These are phyloP conservation scores for Polydrusus cervinus DNA, from an alignment of 2,888 invertebrate genomes.

Conservation along the genomic window DNA sequence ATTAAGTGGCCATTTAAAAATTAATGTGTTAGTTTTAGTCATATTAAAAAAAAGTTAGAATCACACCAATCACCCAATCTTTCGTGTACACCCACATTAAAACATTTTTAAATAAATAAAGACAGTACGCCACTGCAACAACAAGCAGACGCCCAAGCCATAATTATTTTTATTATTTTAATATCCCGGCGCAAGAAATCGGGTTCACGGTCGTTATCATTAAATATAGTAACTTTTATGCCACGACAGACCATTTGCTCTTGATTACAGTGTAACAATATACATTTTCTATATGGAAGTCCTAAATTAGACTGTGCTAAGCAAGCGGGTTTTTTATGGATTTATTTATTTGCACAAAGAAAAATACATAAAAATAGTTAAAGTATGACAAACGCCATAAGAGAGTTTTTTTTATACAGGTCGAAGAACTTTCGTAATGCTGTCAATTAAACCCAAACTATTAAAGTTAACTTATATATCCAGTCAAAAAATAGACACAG, in stretches of 20 bases:
- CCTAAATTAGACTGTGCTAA: constrained; percentile 64
- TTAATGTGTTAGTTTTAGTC: no score
- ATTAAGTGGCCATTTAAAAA: no score
- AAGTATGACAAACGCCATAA: neutral
- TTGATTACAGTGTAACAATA: constrained; percentile 71
- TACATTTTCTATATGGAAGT: constrained; percentile 68
- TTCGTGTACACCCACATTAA: no score
- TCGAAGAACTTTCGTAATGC: no score
- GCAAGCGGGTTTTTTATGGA: constrained; percentile 61
- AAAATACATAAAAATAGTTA: neutral
- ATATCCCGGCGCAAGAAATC: constrained; percentile 69
- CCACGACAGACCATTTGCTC: constrained; percentile 66
- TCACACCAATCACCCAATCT: no score
- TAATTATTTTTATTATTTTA: constrained; percentile 72
- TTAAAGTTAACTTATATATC: no score
- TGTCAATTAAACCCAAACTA: no score
- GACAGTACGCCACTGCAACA: constrained; percentile 18
- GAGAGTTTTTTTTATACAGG: neutral
- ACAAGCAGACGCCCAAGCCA: constrained; percentile 63
- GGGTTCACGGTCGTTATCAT: constrained; percentile 72
- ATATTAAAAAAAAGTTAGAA: no score
- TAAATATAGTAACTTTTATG: constrained; percentile 72
- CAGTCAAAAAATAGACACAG: no score
- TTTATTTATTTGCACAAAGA: constrained; percentile 41
- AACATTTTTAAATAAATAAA: constrained; percentile 22